A percentile compares a stretch with the other conserved stretches of the same genome.
Evolutionary conservation across 2,113 vertebrate genomes (phyloP).

Genomic region (Aphelocoma coerulescens): DNA sequence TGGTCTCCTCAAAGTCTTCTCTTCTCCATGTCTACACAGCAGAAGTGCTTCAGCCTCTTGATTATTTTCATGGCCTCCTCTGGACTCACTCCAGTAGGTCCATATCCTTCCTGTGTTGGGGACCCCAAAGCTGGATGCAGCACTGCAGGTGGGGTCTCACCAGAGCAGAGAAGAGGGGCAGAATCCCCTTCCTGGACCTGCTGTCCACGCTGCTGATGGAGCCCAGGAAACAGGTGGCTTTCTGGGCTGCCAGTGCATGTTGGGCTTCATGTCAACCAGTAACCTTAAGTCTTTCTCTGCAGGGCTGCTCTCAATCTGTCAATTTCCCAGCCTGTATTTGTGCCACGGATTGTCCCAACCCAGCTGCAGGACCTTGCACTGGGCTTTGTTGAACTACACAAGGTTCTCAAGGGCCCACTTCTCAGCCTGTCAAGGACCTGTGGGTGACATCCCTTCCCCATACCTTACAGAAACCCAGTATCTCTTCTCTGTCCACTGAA

Average conservation of each 20-base stretch:
- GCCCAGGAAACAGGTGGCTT: background rate
- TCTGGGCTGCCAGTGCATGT: background rate
- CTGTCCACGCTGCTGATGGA: background rate
- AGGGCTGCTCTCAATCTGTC: background rate
- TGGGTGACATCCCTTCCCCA: background rate
- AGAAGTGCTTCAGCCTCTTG: background rate
- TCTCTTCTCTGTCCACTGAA: background rate
- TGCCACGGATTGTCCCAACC: background rate
- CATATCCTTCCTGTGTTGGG: rapidly evolving
- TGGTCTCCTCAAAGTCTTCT: background rate
- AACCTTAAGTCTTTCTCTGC: background rate
- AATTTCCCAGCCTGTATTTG: background rate
- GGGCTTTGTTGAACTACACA: background rate
- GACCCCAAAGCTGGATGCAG: background rate
- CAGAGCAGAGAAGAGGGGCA: background rate
- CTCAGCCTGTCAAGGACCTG: background rate
- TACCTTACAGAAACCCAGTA: background rate
- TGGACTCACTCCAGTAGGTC: background rate
- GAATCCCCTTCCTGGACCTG: background rate
- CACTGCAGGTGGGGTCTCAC: background rate
- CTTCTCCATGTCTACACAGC: background rate
- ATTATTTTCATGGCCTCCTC: background rate
- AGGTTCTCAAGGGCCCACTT: background rate
- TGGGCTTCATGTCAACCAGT: background rate
- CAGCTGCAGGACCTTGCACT: background rate